Conservation (phyloP, 2,797 vertebrate genomes). For the Austrolebias charrua region DNA sequence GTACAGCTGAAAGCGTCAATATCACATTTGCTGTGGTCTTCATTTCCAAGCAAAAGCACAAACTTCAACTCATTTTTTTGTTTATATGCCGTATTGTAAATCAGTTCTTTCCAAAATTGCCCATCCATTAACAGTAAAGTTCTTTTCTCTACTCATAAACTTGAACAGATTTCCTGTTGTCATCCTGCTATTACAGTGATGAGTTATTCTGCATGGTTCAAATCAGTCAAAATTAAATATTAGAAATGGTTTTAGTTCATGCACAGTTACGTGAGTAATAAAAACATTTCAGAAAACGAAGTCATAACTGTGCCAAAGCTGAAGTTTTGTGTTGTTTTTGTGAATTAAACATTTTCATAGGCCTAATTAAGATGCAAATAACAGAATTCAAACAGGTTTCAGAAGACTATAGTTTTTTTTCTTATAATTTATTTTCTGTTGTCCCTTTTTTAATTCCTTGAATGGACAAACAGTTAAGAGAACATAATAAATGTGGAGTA, state of each 20-base stretch:
- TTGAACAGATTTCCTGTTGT: constrained; percentile 2
- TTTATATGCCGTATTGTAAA: constrained; percentile 20
- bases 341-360: too few relatives aligned
- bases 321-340: background rate
- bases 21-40: constrained; percentile 84
- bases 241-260: background rate
- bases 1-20: constrained; percentile 78
- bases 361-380: background rate
- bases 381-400: background rate
- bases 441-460: background rate
- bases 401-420: background rate
- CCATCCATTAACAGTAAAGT: background rate
- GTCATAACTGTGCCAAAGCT: background rate
- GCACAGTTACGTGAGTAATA: background rate
- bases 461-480: background rate
- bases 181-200: background rate
- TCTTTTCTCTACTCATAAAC: background rate
- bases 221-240: background rate
- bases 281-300: background rate
- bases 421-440: background rate
- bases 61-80: constrained; percentile 30
- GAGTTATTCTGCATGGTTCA: background rate
- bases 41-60: constrained; percentile 70
- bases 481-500: background rate
- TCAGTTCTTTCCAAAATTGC: constrained; percentile 7